Evolutionary conservation across 2,797 vertebrate species (phyloP), one percentile per base, ranked within the genome.

Genomic region (Paratrypauchen microcephalus): DNA sequence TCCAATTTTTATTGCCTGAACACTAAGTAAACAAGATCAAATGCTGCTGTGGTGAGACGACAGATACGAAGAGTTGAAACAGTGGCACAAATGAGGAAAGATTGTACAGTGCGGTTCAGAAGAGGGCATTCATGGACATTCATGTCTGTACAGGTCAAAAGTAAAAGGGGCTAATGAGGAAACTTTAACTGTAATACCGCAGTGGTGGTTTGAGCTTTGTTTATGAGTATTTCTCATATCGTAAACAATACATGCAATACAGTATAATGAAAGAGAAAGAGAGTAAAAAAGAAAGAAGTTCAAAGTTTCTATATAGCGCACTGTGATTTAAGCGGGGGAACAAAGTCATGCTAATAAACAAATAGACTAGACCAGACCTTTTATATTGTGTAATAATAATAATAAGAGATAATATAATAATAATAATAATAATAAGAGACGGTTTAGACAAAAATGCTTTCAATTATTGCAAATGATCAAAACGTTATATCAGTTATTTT

Each of bases 11-110:
- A 21, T 23, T 18, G 19, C 57, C 58, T 48, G 74, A 36, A 54
- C 28, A 64, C 56, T 59, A 80, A 74, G 77, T 45, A 72, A 82
- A 83, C 61, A 75, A 39, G 63, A 71, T 82, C 62, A 74, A 68
- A 83, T 80, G 80, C 61, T 71, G 39, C 23, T 24, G 58, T n/a
- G 23, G 52, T 67, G 45, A 64, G 41, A 18, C 13, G 2, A 9
- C 7, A 16, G 6, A 58, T 47, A 65, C 30, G 68, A 7, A 36
- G 48, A 12, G 45, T 56, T 4, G 15, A 15, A 12, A 9, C 12
- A 18, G 55, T 18, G 55, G 55, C 65, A 69, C 61, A 74, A 65
- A 77, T 66, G 71, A 64, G 36, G 58, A 81, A 74, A 65, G 82
- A 73, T 61, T 21, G 19, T 32, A 73, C 70, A 56, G 70, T 63